Evolutionary conservation across 2,888 invertebrate species (phyloP), one percentile per base, ranked within the genome.

Genomic region (Microctonus brassicae): DNA sequence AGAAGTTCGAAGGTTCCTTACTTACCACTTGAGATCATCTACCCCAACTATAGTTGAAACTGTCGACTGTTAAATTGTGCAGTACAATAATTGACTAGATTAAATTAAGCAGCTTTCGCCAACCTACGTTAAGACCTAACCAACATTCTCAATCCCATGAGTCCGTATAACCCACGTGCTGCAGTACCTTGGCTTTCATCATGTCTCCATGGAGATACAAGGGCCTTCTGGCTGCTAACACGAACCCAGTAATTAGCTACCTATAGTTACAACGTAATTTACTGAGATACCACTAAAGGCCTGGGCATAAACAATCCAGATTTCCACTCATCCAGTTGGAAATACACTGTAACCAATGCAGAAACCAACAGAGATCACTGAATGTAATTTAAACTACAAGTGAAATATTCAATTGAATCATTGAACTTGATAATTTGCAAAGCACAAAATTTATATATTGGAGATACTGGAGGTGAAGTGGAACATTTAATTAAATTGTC

Each of bases 241-340:
- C 71, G 81, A 80, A 79, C 76, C 80, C 62, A 71, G 78, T 78
- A 79, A 77, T 81, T 80, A 76, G 78, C 75, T 76, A 74, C 72
- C 73, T 72, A 76, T 73, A 73, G 72, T 75, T 72, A 75, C 78
- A 79, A 79, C 77, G 79, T 78, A 78, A 81, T 81, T 81, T 81
- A 69, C 77, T 68, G 70, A 63, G 75, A 69, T 73, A 71, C 70
- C 75, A 58, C 55, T 42, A 29, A 60, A 58, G 20, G 64, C 71
- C 20, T 26, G 47, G 57, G 47, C 63, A 61, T 47, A 47, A 47
- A 47, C 47, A 47, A 47, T 47, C 39, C 39, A 47, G 47, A 17
- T 47, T 47, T 47, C 4, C 17, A 47, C 17, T 17, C 17, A 47
- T 47, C 20, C 47, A 47, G 17, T 7, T 47, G 5, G 47, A 47